Evolutionary conservation across 2,888 invertebrate species (phyloP).

Genomic region (Muschampia plurimacula): DNA sequence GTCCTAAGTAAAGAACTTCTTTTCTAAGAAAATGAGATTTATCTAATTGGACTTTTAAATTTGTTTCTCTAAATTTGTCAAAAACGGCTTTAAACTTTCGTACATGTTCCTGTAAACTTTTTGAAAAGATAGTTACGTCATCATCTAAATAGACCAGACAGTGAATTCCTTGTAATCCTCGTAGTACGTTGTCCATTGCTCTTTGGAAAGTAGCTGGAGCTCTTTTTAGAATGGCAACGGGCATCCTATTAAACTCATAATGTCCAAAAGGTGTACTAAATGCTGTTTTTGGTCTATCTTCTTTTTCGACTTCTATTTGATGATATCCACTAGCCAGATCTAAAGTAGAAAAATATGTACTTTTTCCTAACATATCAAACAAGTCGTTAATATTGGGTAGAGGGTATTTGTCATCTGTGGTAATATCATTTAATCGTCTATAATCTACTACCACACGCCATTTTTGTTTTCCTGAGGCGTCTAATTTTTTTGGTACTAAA

Average conservation of each 20-base stretch:
- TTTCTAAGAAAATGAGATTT: slow-evolving; percentile 47
- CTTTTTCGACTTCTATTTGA: slow-evolving; percentile 10
- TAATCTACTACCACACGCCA: too few species aligned
- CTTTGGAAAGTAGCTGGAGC: slow-evolving; percentile 65
- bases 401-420: slow-evolving; percentile 38
- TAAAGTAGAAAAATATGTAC: neutral
- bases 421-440: too few species aligned
- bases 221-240: slow-evolving; percentile 47
- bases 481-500: slow-evolving; percentile 47
- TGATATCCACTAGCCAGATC: slow-evolving; percentile 19
- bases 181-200: slow-evolving; percentile 42
- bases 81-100: slow-evolving; percentile 45
- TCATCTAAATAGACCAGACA: slow-evolving; percentile 59
- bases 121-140: slow-evolving; percentile 52
- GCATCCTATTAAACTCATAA: slow-evolving; percentile 51
- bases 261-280: slow-evolving; percentile 48
- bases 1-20: slow-evolving; percentile 45
- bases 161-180: slow-evolving; percentile 54
- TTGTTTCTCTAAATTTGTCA: slow-evolving; percentile 43
- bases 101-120: slow-evolving; percentile 46
- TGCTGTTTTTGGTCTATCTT: slow-evolving; percentile 45
- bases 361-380: slow-evolving; percentile 27
- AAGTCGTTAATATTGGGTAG: slow-evolving; percentile 41
- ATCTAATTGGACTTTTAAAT: slow-evolving; percentile 47
- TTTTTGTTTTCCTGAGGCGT: too few species aligned